These are phyloP conservation scores for Prochilodus magdalenae DNA, from an alignment of 2,113 vertebrate species.

Conservation along the genomic window DNA sequence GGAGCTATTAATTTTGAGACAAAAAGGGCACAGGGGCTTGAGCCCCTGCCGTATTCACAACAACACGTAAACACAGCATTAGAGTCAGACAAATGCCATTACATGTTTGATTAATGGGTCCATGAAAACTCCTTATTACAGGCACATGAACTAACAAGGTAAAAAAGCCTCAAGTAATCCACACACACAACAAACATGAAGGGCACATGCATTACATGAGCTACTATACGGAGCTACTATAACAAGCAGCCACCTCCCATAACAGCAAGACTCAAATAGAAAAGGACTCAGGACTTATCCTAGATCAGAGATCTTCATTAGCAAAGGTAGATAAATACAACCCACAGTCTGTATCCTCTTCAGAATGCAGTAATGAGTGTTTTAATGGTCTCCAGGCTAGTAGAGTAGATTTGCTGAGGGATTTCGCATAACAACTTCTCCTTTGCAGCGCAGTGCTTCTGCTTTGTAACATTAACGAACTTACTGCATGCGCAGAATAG, in stretches of 20 bases:
- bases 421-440: background rate
- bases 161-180: too few relatives aligned
- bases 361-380: background rate
- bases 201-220: too few relatives aligned
- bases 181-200: too few relatives aligned
- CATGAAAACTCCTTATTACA: too few relatives aligned
- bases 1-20: too few relatives aligned
- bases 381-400: background rate
- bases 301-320: background rate
- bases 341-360: background rate
- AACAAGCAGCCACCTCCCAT: background rate
- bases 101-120: too few relatives aligned
- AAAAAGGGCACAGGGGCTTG: too few relatives aligned
- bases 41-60: too few relatives aligned
- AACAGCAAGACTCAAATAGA: background rate
- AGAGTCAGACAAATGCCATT: too few relatives aligned
- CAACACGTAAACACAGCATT: too few relatives aligned
- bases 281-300: background rate
- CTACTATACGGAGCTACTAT: background rate
- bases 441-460: background rate
- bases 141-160: too few relatives aligned
- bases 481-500: background rate
- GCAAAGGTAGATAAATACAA: background rate
- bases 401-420: background rate
- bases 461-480: constrained; percentile 34